Evolutionary conservation across 64 coral and sea anemone genomes (phyloP).

Genomic region (Hydrozoanthus tunicans): DNA sequence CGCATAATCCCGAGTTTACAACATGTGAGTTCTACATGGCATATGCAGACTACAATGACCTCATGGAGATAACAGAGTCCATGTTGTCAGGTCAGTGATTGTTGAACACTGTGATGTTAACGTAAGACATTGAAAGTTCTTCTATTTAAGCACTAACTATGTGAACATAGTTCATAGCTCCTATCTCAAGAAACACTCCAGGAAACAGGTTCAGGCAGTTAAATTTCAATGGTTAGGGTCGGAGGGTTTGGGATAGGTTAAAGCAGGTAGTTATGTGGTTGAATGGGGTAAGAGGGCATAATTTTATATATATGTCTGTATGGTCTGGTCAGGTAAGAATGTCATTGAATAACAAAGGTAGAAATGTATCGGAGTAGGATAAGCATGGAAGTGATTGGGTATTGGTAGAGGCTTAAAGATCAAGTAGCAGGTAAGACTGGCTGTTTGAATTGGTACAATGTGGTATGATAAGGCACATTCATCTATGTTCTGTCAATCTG

Average conservation of each 20-base stretch:
- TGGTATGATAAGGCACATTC: neutral
- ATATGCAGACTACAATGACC: slow-evolving; percentile 96
- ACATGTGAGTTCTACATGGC: slow-evolving; percentile 99
- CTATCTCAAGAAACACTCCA: neutral
- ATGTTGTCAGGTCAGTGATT: slow-evolving; percentile 85
- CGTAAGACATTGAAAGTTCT: neutral
- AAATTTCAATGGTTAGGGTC: neutral
- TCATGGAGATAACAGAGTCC: slow-evolving; percentile 89
- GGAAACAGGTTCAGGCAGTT: neutral
- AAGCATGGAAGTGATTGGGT: neutral
- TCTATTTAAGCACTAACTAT: too few relatives aligned
- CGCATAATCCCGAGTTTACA: slow-evolving; percentile 98
- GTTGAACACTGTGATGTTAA: neutral
- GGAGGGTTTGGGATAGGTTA: neutral
- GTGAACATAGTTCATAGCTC: too few relatives aligned
- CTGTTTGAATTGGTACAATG: neutral
- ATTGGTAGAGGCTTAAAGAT: neutral
- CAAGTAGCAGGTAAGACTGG: neutral
- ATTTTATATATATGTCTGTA: too few relatives aligned
- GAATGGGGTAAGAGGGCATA: neutral
- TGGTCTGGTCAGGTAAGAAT: too few relatives aligned
- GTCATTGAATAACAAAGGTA: neutral
- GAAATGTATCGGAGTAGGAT: neutral
- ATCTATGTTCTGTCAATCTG: neutral
- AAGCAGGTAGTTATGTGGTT: neutral